Conservation (phyloP, 2,888 invertebrate genomes). For the Quadriops clusia region DNA sequence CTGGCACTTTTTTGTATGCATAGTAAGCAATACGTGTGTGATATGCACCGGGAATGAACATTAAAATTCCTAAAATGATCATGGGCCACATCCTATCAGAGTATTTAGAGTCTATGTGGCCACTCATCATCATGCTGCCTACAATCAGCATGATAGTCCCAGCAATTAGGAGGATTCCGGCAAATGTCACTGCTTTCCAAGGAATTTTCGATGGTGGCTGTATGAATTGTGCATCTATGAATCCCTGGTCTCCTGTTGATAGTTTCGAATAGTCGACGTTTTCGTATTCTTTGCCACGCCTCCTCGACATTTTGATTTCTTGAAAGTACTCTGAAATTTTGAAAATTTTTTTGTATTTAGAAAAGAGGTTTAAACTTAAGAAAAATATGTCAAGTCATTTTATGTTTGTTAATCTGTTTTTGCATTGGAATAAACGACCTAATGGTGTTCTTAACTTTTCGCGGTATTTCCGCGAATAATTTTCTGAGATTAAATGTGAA, state of each 20-base stretch:
- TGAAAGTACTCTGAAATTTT: conserved; percentile 36
- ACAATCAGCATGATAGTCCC: conserved; percentile 49
- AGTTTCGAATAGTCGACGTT: conserved; percentile 51
- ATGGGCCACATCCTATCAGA: conserved; percentile 82
- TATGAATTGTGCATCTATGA: conserved; percentile 59
- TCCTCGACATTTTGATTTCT: conserved; percentile 47
- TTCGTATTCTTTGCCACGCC: conserved; percentile 45
- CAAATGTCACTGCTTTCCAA: conserved; percentile 72
- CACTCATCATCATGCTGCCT: conserved; percentile 63
- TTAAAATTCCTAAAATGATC: conserved; percentile 72
- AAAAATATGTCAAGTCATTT: conserved; percentile 1
- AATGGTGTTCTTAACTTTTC: too few relatives aligned
- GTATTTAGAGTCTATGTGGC: conserved; percentile 73
- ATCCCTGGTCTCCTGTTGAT: conserved; percentile 49
- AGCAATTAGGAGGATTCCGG: conserved; percentile 62
- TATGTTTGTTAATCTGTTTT: conserved; percentile 3
- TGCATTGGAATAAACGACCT: too few relatives aligned
- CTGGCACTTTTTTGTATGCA: conserved; percentile 72
- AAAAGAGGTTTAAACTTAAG: background rate
- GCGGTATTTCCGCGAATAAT: too few relatives aligned
- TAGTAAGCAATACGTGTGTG: conserved; percentile 80
- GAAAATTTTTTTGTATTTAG: conserved; percentile 2
- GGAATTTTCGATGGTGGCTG: conserved; percentile 60
- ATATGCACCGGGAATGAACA: conserved; percentile 88
- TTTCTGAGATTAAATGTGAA: too few relatives aligned